phyloP scores from a whole-genome alignment of 2,888 invertebrate genomes.

The Scaptomyza cyrtandrae region DNA sequence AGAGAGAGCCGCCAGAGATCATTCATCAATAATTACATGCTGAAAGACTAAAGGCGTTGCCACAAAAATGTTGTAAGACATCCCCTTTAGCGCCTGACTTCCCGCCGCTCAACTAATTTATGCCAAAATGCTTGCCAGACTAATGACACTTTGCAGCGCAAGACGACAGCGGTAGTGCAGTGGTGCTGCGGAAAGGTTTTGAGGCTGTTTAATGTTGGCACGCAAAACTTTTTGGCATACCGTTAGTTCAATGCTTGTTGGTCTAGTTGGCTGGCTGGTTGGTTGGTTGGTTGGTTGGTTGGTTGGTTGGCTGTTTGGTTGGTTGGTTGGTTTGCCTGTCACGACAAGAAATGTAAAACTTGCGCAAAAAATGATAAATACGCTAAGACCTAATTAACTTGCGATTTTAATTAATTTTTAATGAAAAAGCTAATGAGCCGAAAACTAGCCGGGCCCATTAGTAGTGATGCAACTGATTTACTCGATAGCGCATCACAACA shows the following conservation, averaged over 20 bases:
- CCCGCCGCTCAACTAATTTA: conserved; percentile 67
- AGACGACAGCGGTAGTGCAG: conserved; percentile 38
- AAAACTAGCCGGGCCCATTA: conserved; percentile 67
- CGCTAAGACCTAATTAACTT: conserved; percentile 81
- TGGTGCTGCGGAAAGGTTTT: neutral
- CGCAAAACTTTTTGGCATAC: conserved; percentile 73
- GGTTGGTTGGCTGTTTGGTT: too few relatives aligned
- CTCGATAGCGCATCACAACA: conserved; percentile 2
- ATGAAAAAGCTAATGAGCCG: conserved; percentile 80
- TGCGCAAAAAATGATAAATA: conserved; percentile 79
- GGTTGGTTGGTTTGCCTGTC: conserved; percentile 61
- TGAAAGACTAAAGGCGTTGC: conserved; percentile 71
- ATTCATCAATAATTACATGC: conserved; percentile 81
- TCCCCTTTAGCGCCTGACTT: neutral
- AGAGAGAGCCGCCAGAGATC: conserved; percentile 53
- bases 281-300: neutral
- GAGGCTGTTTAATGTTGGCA: conserved; percentile 40
- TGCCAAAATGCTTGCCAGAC: conserved; percentile 75
- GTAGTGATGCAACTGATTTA: conserved; percentile 32
- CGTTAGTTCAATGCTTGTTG: conserved; percentile 49
- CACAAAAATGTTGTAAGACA: conserved; percentile 67
- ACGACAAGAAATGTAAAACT: conserved; percentile 75
- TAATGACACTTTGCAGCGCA: conserved; percentile 78
- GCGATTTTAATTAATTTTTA: conserved; percentile 81
- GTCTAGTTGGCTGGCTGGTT: neutral